Evolutionary conservation across 1,140 invertebrate species (phyloP), one percentile per base, ranked within the genome.

Genomic region (Physella acuta): DNA sequence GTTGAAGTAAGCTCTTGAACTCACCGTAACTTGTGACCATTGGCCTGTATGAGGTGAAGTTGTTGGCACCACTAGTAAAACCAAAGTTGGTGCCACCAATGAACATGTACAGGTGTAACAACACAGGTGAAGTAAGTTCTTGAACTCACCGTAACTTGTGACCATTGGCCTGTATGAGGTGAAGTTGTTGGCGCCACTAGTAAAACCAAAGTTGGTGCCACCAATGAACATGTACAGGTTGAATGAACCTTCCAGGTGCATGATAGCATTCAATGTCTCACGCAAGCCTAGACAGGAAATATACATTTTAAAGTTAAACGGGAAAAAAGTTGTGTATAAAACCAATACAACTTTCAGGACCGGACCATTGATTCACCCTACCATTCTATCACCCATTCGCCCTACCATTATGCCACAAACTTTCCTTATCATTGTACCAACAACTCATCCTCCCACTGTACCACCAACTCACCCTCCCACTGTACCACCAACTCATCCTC

Each of bases 171-270:
- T 75, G 69, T 86, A 88, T 31, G 71, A 59, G 31, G 55, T 16
- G 1, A 68, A 30, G 52, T 75, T 71, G 55, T 90, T 90, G 5
- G 88, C 88, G 26, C 90, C 90, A 73, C 88, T 88, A 79, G 88
- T 87, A 76, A 90, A 91, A 3, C 90, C 90, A 80, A 90, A 91
- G 78, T 88, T 91, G 0, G 90, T 91, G 16, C 90, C 90, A 11
- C 90, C 90, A 77, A 89, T 88, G 75, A 91, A 90, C 90, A 91
- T 91, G 80, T 90, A 91, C 73, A 90, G 87, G 79, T 90, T 91
- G 53, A 91, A 86, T 5, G 88, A 89, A n/a, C 87, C 86, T 36
- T 86, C 84, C 59, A 82, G 76, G 17, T 78, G 69, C 24, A 68
- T n/a, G 34, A 68, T 36, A 24, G 33, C 24, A 31, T 53, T 39